Base-by-base conservation (phyloP, 2,113 vertebrate genomes). In the Raja brachyura region DNA sequence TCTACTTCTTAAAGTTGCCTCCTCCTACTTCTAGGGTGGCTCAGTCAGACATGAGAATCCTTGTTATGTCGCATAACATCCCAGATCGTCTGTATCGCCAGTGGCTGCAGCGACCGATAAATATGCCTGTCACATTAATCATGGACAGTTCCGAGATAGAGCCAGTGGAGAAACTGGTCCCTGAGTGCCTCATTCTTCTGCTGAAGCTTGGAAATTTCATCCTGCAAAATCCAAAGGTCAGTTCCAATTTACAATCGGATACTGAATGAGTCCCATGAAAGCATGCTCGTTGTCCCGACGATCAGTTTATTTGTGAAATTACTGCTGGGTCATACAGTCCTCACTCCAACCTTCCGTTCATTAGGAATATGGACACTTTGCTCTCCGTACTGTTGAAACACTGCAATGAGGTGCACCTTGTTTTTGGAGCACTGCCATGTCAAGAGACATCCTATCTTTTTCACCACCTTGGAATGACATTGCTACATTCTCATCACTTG, bases 1-100 rank as follows among this genome's bases (percentile, higher is more conserved):
- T 85, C 28, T 25, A 59, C 54, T 13, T 86, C 59, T 61, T 22
- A 14, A 20, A 3, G 11, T 28, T 86, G 59, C 56, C 28, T 61
- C 14, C 59, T 31, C 59, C 39, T n/a, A 66, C 14, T 11, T 31
- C n/a, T 31, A 66, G 83, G 59, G 11, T 88, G 59, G 5, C 16
- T 88, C 59, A 88, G 59, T 63, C 59, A 90, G 94, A 94, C 0
- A 88, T 96, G 73, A 96, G 95, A 93, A 95, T 96, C 56, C 20
- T 97, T 11, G 94, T 95, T 13, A 39, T 95, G 63, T 96, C 96
- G 33, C 96, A 96, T 28, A 95, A 95, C 68, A 95, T 97, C 86
- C 95, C 96, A 4, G 74, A 93, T 16, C 94, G 95, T 13, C 93
- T 96, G 25, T 96, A 96, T 88, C 88, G 94, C 28, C 95, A 96